Conservation (phyloP, 2,888 invertebrate species). For the Ormyrus rosae region DNA sequence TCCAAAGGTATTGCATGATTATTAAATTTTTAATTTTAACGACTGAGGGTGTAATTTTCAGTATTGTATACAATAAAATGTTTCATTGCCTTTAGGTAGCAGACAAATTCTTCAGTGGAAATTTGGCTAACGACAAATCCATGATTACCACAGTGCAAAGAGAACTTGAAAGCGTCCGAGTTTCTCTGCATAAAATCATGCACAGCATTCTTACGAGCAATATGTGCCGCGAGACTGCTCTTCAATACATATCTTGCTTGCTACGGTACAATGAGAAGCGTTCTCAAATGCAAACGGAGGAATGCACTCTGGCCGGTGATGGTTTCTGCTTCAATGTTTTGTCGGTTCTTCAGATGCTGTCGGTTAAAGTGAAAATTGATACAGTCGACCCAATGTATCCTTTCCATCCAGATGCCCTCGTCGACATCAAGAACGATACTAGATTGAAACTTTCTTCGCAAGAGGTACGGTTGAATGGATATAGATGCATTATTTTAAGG, state of each 20-base stretch:
- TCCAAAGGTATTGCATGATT: constrained; percentile 78
- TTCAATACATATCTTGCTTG: constrained; percentile 87
- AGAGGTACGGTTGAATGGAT: constrained; percentile 77
- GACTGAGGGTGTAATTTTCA: no score
- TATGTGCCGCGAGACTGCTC: constrained; percentile 86
- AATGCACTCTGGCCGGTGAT: constrained; percentile 91
- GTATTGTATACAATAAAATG: background rate
- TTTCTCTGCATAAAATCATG: constrained; percentile 87
- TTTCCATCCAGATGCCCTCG: constrained; percentile 86
- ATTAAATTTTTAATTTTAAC: background rate
- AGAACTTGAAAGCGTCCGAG: constrained; percentile 87
- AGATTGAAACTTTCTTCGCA: constrained; percentile 89
- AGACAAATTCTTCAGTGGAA: constrained; percentile 83
- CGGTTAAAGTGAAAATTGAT: constrained; percentile 92
- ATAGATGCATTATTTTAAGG: background rate
- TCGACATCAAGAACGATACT: constrained; percentile 87
- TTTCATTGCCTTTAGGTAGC: constrained; percentile 77
- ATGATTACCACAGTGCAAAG: constrained; percentile 85
- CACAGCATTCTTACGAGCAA: constrained; percentile 90
- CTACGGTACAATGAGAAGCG: constrained; percentile 90
- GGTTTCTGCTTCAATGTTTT: constrained; percentile 97
- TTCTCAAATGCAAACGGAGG: constrained; percentile 93
- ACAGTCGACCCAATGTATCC: constrained; percentile 93
- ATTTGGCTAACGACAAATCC: constrained; percentile 80
- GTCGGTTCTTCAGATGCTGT: constrained; percentile 92